phyloP scores from a whole-genome alignment of 2,113 vertebrate genomes.

The Enhydra lutris region DNA sequence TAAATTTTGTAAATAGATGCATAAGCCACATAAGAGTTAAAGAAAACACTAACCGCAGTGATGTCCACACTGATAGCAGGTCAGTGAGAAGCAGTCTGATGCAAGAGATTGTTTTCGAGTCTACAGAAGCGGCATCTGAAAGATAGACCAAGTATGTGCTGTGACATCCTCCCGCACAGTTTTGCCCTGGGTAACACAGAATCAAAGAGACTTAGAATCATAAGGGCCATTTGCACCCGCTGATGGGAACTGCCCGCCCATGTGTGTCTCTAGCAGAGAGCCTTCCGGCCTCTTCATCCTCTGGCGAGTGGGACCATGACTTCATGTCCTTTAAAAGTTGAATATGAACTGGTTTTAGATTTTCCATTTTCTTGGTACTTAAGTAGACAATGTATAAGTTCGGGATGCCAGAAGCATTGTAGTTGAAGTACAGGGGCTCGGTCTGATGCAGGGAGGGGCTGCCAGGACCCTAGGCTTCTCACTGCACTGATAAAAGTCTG shows the following conservation, averaged over 20 bases:
- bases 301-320: neutral
- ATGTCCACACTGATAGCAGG: fast-evolving
- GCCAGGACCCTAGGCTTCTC: neutral
- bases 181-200: neutral
- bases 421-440: neutral
- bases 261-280: neutral
- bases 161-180: neutral
- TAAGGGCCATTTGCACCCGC: neutral
- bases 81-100: fast-evolving
- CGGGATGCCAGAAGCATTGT: fast-evolving
- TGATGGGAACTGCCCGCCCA: neutral
- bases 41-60: neutral
- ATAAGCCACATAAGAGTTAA: neutral
- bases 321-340: neutral
- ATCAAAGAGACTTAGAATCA: slow-evolving; percentile 26
- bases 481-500: fast-evolving
- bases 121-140: neutral
- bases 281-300: slow-evolving; percentile 33
- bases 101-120: neutral
- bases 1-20: neutral
- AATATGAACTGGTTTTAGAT: neutral
- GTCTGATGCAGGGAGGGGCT: neutral
- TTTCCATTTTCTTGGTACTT: neutral
- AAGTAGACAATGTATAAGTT: neutral
- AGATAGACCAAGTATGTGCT: neutral